Evolutionary conservation across 2,888 invertebrate species (phyloP).

Genomic region (Trissoscelio sp.): DNA sequence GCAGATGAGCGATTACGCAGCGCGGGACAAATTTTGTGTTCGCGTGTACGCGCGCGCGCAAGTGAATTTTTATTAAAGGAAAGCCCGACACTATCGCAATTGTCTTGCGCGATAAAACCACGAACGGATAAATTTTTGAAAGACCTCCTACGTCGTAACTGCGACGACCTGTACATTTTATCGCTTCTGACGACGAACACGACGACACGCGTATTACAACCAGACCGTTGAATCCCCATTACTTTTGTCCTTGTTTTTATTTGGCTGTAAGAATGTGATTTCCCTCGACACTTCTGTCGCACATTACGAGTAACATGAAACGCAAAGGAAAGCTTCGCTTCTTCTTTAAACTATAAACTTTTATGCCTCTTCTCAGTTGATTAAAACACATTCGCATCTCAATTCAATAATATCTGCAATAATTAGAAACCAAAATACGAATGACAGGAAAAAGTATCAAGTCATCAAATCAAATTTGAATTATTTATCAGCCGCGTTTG

Average conservation of each 20-base stretch:
- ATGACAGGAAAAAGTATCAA: too few species aligned
- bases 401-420: constrained; percentile 26
- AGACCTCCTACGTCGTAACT: constrained; percentile 42
- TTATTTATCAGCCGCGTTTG: constrained; percentile 16
- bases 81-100: constrained; percentile 29
- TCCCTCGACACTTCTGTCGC: constrained; percentile 60
- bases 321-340: constrained; percentile 31
- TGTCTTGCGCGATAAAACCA: constrained; percentile 54
- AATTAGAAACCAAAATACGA: neutral
- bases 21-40: constrained; percentile 38
- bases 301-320: constrained; percentile 57
- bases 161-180: constrained; percentile 59
- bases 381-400: constrained; percentile 40
- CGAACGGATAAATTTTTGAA: constrained; percentile 56
- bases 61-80: constrained; percentile 40
- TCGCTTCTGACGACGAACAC: constrained; percentile 53
- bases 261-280: constrained; percentile 66
- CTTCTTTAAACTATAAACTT: constrained; percentile 38
- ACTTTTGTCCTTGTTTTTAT: constrained; percentile 64
- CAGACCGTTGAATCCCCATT: constrained; percentile 61
- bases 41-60: too few species aligned
- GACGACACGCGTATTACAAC: constrained; percentile 57
- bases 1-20: constrained; percentile 47
- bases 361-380: constrained; percentile 45
- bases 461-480: neutral